Evolutionary conservation across 1,140 invertebrate species (phyloP).

Genomic region (Whitmania pigra): DNA sequence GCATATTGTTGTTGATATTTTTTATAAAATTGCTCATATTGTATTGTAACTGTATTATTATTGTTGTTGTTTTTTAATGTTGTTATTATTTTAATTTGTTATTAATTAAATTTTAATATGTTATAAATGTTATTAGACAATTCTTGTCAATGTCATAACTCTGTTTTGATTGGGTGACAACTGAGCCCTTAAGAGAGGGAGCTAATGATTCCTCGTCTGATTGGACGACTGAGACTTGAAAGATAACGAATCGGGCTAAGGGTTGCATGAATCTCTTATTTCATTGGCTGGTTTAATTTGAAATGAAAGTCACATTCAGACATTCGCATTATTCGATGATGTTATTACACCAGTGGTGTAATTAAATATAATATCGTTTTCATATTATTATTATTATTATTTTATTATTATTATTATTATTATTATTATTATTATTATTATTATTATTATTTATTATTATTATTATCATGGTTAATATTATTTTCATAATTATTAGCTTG

Average conservation of each 20-base stretch:
- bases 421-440: slow-evolving; percentile 7
- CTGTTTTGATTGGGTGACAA: background rate
- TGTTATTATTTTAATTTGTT: background rate
- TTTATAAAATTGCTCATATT: background rate
- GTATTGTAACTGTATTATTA: background rate
- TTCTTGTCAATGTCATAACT: background rate
- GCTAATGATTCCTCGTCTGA: no score
- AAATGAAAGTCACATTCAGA: background rate
- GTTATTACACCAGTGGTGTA: background rate
- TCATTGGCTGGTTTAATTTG: background rate
- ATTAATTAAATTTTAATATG: background rate
- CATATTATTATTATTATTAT: background rate
- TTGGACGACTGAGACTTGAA: no score
- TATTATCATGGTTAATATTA: slow-evolving; percentile 12
- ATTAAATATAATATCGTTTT: background rate
- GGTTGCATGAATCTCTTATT: background rate
- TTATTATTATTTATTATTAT: background rate
- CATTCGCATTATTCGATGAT: background rate
- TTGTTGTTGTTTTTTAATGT: background rate
- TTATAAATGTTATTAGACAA: no score
- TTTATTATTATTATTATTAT: background rate
- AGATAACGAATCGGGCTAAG: background rate
- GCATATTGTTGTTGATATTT: background rate
- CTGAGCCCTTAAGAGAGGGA: background rate
- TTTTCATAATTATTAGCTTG: slow-evolving; percentile 19